phyloP scores from a whole-genome alignment of 1,140 invertebrate species.

The Euglossa dilemma region DNA sequence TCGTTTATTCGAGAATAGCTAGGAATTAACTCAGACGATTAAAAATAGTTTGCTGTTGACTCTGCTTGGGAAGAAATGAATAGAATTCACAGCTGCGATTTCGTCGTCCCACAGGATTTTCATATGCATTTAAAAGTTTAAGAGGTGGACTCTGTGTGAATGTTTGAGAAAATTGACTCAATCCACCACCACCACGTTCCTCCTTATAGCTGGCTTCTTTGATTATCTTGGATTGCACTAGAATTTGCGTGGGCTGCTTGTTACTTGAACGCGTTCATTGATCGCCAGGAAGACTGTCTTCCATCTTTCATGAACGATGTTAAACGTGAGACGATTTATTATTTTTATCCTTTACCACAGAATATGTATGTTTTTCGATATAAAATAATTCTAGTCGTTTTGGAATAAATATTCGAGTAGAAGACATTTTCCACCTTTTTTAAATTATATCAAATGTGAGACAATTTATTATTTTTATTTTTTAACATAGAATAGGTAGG shows the following conservation, averaged over 20 bases:
- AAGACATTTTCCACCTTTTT: no score
- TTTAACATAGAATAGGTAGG: no score
- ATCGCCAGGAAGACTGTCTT: not conserved
- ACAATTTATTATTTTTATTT: no score
- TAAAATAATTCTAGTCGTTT: no score
- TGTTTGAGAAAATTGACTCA: not conserved
- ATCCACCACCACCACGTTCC: not conserved
- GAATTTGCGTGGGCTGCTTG: constrained; percentile 10
- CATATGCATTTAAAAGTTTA: no score
- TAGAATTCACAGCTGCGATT: not conserved
- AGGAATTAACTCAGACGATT: not conserved
- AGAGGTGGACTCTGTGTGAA: not conserved
- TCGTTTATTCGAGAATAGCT: not conserved
- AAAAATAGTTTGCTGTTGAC: constrained; percentile 7
- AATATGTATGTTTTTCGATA: no score
- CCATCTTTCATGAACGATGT: no score
- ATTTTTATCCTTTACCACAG: no score
- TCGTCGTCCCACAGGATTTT: no score
- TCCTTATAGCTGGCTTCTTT: not conserved
- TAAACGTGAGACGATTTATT: no score
- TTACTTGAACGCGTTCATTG: constrained; percentile 7
- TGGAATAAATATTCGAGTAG: no score
- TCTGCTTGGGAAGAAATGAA: not conserved
- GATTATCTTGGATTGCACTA: constrained; percentile 1
- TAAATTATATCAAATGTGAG: no score